A percentile compares a stretch with the other conserved stretches of the same genome.
Evolutionary conservation across 2,888 invertebrate genomes (phyloP).

Genomic region (Agrilus mali): DNA sequence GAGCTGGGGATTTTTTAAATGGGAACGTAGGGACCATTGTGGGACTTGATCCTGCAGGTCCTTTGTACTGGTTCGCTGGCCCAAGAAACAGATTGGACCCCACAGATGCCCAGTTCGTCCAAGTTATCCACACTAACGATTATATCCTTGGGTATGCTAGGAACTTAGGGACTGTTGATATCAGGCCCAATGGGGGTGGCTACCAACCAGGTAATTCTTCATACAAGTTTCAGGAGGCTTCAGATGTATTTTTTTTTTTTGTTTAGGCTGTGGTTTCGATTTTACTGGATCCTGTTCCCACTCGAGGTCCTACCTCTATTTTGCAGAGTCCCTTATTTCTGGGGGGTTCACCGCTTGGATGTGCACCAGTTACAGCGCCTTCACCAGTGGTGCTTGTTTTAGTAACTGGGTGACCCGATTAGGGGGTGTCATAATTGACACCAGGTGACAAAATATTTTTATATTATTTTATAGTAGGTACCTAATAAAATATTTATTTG

Average conservation of each 20-base stretch:
- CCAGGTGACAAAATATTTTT: not conserved
- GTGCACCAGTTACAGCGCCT: slow-evolving; percentile 15
- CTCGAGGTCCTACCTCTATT: slow-evolving; percentile 31
- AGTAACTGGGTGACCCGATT: slow-evolving; percentile 1
- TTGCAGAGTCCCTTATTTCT: slow-evolving; percentile 30
- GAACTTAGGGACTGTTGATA: slow-evolving; percentile 2
- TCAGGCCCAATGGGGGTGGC: not conserved
- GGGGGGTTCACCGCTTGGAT: slow-evolving; percentile 21
- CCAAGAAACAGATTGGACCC: not conserved
- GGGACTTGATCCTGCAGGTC: slow-evolving; percentile 4
- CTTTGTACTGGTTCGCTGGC: not conserved
- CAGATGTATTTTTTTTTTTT: no score
- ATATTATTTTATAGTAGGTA: no score
- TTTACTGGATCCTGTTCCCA: slow-evolving; percentile 32
- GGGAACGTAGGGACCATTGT: slow-evolving; percentile 9
- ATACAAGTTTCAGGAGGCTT: no score
- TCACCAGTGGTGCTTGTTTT: slow-evolving; percentile 14
- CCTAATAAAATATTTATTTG: not conserved
- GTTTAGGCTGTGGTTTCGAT: slow-evolving; percentile 22
- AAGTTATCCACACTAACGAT: slow-evolving; percentile 2
- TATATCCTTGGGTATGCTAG: slow-evolving; percentile 1
- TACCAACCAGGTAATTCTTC: not conserved
- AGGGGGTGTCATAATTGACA: slow-evolving; percentile 7
- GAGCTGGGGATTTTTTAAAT: slow-evolving; percentile 7
- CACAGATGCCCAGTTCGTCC: slow-evolving; percentile 1